These are phyloP conservation scores for Bombus breviceps DNA, from an alignment of 1,140 invertebrate genomes.

Conservation along the genomic window DNA sequence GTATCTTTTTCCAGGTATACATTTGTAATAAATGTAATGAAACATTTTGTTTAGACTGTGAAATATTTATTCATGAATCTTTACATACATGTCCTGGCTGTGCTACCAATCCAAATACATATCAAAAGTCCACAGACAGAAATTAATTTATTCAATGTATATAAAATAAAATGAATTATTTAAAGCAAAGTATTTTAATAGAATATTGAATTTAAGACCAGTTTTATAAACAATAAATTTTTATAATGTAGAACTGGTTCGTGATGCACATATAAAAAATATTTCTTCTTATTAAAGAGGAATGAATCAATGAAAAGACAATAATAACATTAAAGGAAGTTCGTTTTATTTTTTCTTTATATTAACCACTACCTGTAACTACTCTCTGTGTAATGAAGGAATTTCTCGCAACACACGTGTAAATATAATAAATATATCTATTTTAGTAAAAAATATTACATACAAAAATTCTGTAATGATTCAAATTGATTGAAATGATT, in stretches of 20 bases:
- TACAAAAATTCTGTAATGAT: no score
- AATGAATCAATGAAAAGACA: slow-evolving; percentile 6
- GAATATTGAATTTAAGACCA: background rate
- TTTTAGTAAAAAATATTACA: background rate
- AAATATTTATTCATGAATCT: slow-evolving; percentile 96
- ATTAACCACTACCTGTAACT: background rate
- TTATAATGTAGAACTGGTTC: background rate
- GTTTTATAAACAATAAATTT: background rate
- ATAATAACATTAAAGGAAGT: background rate
- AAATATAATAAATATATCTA: background rate
- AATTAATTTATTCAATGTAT: slow-evolving; percentile 30
- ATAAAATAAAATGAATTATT: slow-evolving; percentile 39
- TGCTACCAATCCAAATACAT: slow-evolving; percentile 85
- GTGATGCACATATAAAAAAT: background rate
- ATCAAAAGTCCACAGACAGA: slow-evolving; percentile 75
- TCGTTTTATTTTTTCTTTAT: background rate
- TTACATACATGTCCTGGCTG: slow-evolving; percentile 98
- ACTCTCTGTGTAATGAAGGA: background rate
- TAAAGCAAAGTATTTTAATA: slow-evolving; percentile 18
- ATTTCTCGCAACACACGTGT: background rate
- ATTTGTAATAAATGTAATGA: slow-evolving; percentile 91
- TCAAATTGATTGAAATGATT: background rate
- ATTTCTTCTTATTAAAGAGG: background rate
- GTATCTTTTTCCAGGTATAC: slow-evolving; percentile 86
- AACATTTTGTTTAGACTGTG: slow-evolving; percentile 96